phyloP scores from a whole-genome alignment of 2,797 vertebrate species.

The Halcyon smyrnensis region DNA sequence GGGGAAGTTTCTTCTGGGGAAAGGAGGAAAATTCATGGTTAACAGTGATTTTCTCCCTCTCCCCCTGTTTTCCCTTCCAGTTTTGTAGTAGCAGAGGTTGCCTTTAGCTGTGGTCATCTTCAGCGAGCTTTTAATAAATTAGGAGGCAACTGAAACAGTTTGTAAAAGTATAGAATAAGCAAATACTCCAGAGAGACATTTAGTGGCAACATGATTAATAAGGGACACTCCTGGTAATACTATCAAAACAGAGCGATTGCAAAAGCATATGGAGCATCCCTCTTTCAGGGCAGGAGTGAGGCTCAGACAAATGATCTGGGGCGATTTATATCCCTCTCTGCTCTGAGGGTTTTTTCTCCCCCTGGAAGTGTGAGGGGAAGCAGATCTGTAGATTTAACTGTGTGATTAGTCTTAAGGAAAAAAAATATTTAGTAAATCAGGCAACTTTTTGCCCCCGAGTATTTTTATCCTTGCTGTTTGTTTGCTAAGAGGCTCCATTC shows the following conservation, averaged over 20 bases:
- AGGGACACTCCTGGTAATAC: slow-evolving; percentile 45
- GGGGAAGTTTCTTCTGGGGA: background rate
- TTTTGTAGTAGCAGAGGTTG: background rate
- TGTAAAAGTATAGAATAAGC: background rate
- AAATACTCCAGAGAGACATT: slow-evolving; percentile 26
- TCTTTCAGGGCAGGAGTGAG: background rate
- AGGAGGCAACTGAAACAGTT: background rate
- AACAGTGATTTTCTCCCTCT: background rate
- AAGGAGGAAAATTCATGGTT: background rate
- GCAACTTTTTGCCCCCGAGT: background rate
- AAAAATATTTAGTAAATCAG: background rate
- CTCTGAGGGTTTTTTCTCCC: background rate
- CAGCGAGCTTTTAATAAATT: slow-evolving; percentile 10
- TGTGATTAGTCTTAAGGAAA: background rate
- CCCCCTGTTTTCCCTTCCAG: background rate
- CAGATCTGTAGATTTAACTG: background rate
- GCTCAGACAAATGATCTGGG: background rate
- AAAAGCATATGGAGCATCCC: slow-evolving; percentile 56
- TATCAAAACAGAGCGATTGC: slow-evolving; percentile 50
- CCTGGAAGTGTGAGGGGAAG: background rate
- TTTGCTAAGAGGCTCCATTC: background rate
- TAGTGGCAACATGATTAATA: slow-evolving; percentile 68
- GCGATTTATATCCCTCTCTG: slow-evolving; percentile 9
- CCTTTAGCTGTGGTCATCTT: background rate
- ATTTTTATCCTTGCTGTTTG: background rate